Percentiles rank a stretch among this genome's conserved stretches.
These are phyloP conservation scores for Platorchestia sp. DNA, from an alignment of 1,140 invertebrate genomes.

Conservation along the genomic window DNA sequence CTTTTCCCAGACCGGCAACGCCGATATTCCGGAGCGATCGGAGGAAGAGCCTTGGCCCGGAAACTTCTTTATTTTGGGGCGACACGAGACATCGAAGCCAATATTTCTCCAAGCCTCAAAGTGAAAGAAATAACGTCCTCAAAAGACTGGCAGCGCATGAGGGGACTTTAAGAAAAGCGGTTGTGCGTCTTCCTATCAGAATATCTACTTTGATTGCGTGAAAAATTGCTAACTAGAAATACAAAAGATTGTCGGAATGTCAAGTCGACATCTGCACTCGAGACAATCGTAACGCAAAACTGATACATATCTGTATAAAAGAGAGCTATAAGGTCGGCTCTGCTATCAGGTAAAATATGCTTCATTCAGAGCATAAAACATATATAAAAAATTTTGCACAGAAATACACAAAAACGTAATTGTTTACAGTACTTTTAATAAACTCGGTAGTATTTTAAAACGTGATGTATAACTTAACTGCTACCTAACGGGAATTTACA, in stretches of 20 bases:
- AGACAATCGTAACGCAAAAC: not conserved
- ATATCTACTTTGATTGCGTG: not conserved
- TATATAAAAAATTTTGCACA: too few relatives aligned
- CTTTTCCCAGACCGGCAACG: not conserved
- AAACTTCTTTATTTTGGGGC: slow-evolving; percentile 25
- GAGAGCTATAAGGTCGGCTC: too few relatives aligned
- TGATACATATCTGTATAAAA: too few relatives aligned
- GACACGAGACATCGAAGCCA: slow-evolving; percentile 14
- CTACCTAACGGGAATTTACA: too few relatives aligned
- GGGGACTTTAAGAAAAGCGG: not conserved
- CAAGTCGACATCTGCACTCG: not conserved
- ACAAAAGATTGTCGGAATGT: not conserved
- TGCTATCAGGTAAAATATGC: too few relatives aligned
- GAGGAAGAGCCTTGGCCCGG: not conserved
- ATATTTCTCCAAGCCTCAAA: slow-evolving; percentile 14
- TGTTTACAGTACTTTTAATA: too few relatives aligned
- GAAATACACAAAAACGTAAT: too few relatives aligned
- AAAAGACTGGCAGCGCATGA: not conserved
- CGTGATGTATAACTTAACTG: too few relatives aligned
- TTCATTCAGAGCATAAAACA: too few relatives aligned
- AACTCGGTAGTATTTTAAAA: too few relatives aligned
- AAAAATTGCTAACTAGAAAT: not conserved
- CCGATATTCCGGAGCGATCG: slow-evolving; percentile 33
- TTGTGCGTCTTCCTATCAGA: not conserved
- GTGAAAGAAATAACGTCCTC: slow-evolving; percentile 11